Base-by-base conservation (phyloP, 2,113 vertebrate genomes). In the Periophthalmodon schlosseri region DNA sequence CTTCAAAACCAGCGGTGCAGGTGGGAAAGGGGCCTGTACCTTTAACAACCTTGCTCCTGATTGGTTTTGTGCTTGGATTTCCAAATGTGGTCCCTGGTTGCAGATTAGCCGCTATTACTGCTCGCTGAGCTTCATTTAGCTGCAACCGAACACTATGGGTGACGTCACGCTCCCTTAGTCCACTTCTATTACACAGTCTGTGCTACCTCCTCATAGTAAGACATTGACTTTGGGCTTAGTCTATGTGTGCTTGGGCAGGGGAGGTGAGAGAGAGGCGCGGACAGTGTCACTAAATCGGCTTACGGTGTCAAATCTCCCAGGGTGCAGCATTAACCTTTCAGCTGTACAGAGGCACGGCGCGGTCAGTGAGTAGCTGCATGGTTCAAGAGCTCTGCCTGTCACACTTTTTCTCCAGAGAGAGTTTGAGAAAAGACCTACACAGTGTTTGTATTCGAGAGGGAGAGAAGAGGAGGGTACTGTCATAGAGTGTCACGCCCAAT, bases 301-400 rank as follows among this genome's bases (percentile, higher is more conserved):
- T 75, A 82, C 58, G 24, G 49, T 34, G 71, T 24, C 61, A 47
- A 23, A 23, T 50, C 24, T 34, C 24, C 39, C 44, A 57, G 68
- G 61, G 47, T 68, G 64, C 72, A 65, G 75, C 20, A 34, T 75
- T 77, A 75, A 74, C 75, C 78, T 77, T 60, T 68, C 72, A 77
- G 77, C 64, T 71, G 73, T 54, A 63, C 28, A 63, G 14, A 21
- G 57, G 72, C 24, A 21, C 33, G 46, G 3, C 15, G 11, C 36
- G 68, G 54, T 74, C 71, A 73, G 18, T 44, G 69, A 65, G 47
- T 28, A 58, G 73, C 69, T 68, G 69, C 60, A 20, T 44, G 65
- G 70, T 68, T 69, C 18, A 36, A 21, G 63, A 65, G 63, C 21
- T 20, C 0, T 16, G 33, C 7, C 63, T 39, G 63, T 39, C 70